Evolutionary conservation across 2,113 vertebrate species (phyloP), one percentile per base, ranked within the genome.

Genomic region (Xenopus tropicalis): DNA sequence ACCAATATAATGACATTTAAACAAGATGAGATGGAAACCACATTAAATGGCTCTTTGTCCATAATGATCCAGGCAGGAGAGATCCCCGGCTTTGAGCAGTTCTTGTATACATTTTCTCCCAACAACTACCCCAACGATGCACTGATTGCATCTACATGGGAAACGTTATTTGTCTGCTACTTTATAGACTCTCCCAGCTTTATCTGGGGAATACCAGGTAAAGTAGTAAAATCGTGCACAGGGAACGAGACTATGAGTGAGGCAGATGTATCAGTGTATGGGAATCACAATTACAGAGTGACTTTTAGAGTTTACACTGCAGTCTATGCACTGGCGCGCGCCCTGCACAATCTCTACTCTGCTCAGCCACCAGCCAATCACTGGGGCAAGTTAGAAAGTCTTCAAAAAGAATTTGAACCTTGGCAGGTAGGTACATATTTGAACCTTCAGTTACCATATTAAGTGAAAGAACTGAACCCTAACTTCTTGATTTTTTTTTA

Each of bases 281-380:
- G 17, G 10, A 20, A 37, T 64, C 42, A 37, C 19, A 43, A 19
- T 29, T 64, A 37, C 12, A 64, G 62, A 43, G 42, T 43, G n/a
- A 37, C 62, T 12, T 64, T n/a, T 43, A 10, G 62, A 43, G 37
- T 64, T 37, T 64, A 64, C 25, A 64, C 62, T 42, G 62, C 62
- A 64, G 37, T 43, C 11, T 64, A 64, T 64, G 37, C 62, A 6
- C 37, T 64, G 19, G 62, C 62, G 10, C 62, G 43, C n/a, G 25
- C 62, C 8, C 25, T 64, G 12, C 25, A 43, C 17, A n/a, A 17
- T 54, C 52, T 54, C 8, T n/a, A n/a, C 52, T 17, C 16, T 54
- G 52, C 52, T n/a, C 52, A 54, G 19, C 8, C 19, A 54, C 52
- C 52, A 54, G 52, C 52, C 14, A 54, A n/a, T n/a, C 52, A 54